A percentile compares a stretch with the other conserved stretches of the same genome.
These are phyloP conservation scores for Selenia dentaria DNA, from an alignment of 2,888 invertebrate species.

Conservation along the genomic window DNA sequence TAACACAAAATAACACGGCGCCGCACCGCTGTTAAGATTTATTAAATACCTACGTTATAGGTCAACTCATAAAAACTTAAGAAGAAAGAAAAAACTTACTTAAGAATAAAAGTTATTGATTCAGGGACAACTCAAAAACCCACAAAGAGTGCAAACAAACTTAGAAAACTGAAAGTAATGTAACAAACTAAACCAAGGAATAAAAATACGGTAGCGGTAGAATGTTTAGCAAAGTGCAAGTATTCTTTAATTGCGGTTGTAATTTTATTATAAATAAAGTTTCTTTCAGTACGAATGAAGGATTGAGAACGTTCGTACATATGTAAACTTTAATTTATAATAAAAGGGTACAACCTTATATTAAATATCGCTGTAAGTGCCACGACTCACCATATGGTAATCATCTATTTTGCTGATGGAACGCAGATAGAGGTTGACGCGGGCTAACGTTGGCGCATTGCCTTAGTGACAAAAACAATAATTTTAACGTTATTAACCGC, in stretches of 20 bases:
- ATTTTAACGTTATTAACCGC: slow-evolving; percentile 45
- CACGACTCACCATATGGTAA: slow-evolving; percentile 98
- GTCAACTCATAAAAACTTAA: too few species aligned
- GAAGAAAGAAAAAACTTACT: too few species aligned
- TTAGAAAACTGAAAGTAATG: too few species aligned
- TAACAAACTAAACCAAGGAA: slow-evolving; percentile 49
- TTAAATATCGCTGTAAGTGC: slow-evolving; percentile 44
- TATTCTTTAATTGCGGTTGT: slow-evolving; percentile 50
- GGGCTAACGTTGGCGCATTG: slow-evolving; percentile 94
- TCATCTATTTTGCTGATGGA: slow-evolving; percentile 99
- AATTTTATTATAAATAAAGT: slow-evolving; percentile 75
- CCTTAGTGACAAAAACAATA: slow-evolving; percentile 82
- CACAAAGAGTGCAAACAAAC: too few species aligned
- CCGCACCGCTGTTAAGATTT: slow-evolving; percentile 51
- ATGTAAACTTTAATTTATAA: slow-evolving; percentile 65
- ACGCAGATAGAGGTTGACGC: slow-evolving; percentile 97
- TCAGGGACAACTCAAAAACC: too few species aligned
- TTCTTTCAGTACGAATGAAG: slow-evolving; percentile 18
- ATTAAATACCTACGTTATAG: too few species aligned
- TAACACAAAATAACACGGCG: slow-evolving; percentile 47
- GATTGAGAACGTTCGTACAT: not conserved
- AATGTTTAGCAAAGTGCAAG: slow-evolving; percentile 74
- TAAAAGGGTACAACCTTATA: slow-evolving; percentile 56
- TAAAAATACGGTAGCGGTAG: slow-evolving; percentile 67
- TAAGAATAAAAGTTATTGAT: too few species aligned